A percentile compares a stretch with the other conserved stretches of the same genome.
Evolutionary conservation across 2,113 vertebrate species (phyloP).

Genomic region (Chloroceryle aenea): DNA sequence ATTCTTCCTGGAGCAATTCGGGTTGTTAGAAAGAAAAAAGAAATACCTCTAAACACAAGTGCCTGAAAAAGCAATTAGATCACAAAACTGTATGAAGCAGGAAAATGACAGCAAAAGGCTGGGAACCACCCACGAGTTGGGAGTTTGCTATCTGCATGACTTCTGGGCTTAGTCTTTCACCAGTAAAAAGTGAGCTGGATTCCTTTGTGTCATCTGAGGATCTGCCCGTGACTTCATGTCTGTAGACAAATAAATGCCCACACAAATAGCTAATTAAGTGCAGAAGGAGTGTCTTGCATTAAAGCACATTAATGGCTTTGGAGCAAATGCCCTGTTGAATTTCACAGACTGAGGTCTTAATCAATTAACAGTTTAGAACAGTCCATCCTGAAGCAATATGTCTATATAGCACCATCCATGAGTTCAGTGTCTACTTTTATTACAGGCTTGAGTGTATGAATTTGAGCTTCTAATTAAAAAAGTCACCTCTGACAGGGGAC

Average conservation of each 20-base stretch:
- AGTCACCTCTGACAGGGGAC: not conserved
- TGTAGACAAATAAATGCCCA: conserved; percentile 10
- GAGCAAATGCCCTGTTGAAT: not conserved
- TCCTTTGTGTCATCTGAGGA: not conserved
- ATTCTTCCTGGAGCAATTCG: not conserved
- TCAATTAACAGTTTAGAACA: not conserved
- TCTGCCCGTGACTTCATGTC: not conserved
- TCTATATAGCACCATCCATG: fast-evolving
- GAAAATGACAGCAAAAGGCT: not conserved
- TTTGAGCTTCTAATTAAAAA: not conserved
- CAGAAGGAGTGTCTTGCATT: conserved; percentile 23
- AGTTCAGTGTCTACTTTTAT: not conserved
- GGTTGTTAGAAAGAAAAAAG: not conserved
- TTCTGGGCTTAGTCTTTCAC: not conserved
- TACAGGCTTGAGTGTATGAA: not conserved
- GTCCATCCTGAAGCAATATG: not conserved
- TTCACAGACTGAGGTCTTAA: not conserved
- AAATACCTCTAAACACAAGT: not conserved
- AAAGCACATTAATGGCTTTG: not conserved
- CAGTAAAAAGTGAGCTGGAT: not conserved
- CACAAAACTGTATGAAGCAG: not conserved
- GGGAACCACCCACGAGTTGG: not conserved
- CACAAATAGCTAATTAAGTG: conserved; percentile 28
- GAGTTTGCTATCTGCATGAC: not conserved
- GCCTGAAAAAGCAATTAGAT: not conserved